phyloP scores from a whole-genome alignment of 1,140 invertebrate species.

The Cyphomyrmex costatus region DNA sequence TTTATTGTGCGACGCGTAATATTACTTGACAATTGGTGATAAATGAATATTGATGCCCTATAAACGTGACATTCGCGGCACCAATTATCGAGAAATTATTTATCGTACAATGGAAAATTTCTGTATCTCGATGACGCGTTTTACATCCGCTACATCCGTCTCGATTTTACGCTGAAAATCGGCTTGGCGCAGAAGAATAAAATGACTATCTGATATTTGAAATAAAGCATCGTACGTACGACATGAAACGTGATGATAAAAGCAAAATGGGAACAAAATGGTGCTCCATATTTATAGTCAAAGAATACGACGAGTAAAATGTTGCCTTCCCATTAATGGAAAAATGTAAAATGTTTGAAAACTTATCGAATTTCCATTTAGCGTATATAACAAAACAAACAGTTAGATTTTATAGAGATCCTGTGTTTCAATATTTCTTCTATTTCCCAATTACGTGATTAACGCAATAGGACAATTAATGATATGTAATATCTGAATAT shows the following conservation, averaged over 20 bases:
- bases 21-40: slow-evolving; percentile 53
- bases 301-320: not conserved
- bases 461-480: not conserved
- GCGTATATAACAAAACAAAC: not conserved
- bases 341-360: slow-evolving; percentile 33
- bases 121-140: slow-evolving; percentile 34
- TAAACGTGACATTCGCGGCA: slow-evolving; percentile 50
- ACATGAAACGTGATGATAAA: slow-evolving; percentile 16
- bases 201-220: slow-evolving; percentile 38
- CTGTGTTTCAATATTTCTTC: not conserved
- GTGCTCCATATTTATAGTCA: slow-evolving; percentile 23
- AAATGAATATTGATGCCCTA: slow-evolving; percentile 48
- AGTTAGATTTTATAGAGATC: not conserved
- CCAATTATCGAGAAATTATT: slow-evolving; percentile 58
- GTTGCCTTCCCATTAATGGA: not conserved
- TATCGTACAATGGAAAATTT: slow-evolving; percentile 24
- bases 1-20: slow-evolving; percentile 24
- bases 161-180: slow-evolving; percentile 34
- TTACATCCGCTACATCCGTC: slow-evolving; percentile 17
- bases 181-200: slow-evolving; percentile 6
- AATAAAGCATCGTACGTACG: slow-evolving; percentile 19
- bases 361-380: not conserved
- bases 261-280: slow-evolving; percentile 11
- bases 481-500: not conserved
- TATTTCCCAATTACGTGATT: not conserved